These are phyloP conservation scores for Synergus gifuensis DNA, from an alignment of 2,888 invertebrate species.

Conservation along the genomic window DNA sequence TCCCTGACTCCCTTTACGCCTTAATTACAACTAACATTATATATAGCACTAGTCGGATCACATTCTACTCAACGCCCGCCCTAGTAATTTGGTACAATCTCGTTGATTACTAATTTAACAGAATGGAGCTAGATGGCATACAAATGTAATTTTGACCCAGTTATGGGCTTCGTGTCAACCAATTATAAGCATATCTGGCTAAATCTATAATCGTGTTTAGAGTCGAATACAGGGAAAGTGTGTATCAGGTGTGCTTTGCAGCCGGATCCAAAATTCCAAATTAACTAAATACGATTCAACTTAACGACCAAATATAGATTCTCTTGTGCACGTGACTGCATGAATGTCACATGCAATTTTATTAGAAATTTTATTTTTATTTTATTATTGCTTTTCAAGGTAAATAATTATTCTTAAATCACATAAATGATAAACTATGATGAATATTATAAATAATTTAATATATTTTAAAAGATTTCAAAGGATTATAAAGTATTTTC, in stretches of 20 bases:
- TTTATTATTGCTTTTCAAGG: too few relatives aligned
- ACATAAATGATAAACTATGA: too few relatives aligned
- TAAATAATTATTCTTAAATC: too few relatives aligned
- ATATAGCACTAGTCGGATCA: constrained; percentile 29
- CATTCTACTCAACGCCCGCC: constrained; percentile 20
- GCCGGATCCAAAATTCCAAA: not conserved
- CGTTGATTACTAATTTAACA: constrained; percentile 39
- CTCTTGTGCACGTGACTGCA: too few relatives aligned
- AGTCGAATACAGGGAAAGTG: not conserved
- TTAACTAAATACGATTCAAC: not conserved
- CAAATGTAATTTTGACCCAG: constrained; percentile 38
- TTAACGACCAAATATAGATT: too few relatives aligned
- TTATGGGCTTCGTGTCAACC: constrained; percentile 34
- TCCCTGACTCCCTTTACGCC: not conserved
- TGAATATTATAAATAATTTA: too few relatives aligned
- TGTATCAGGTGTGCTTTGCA: not conserved
- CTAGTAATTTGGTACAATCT: constrained; percentile 29
- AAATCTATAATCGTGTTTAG: not conserved
- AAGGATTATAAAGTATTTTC: too few relatives aligned
- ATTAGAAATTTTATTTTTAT: too few relatives aligned
- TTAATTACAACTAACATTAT: constrained; percentile 37
- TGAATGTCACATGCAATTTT: too few relatives aligned
- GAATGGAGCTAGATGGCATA: constrained; percentile 23
- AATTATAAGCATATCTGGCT: constrained; percentile 30
- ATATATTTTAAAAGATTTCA: too few relatives aligned